Evolutionary conservation across 1,140 invertebrate species (phyloP), one percentile per base, ranked within the genome.

Genomic region (Stegodyphus dumicola): DNA sequence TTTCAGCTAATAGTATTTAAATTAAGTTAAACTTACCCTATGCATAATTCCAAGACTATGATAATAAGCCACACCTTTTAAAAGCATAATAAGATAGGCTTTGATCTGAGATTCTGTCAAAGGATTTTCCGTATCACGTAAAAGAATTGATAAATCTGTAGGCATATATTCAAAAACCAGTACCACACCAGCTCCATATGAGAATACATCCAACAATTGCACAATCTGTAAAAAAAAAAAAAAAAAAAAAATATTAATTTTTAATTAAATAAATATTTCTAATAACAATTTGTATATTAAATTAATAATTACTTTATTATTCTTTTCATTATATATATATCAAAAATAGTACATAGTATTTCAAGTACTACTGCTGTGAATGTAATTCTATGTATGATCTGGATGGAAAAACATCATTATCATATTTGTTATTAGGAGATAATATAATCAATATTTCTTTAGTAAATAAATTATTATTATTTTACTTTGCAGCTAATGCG

Each of bases 11-110:
- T 1, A 74, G 5, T 53, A 18, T 18, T 6, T 6, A 54, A 74
- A 6, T 48, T 60, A 15, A 15, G 87, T 91, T 69, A 33, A 17
- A 48, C 70, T 92, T 93, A 97, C 96, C 90, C 97, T 93, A 89
- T 99, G 98, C 95, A 99, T 98, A 74, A 99, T 96, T 85, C 95
- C 94, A 89, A 96, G 94, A 13, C 93, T 92, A 90, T 99, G 98
- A 90, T 98, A 94, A 90, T 97, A 97, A 18, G 93, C 92, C 6
- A 99, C 93, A 10, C 98, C 98, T 88, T 95, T 94, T 0, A 99
- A 91, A 77, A 99, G 91, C 97, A 99, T 99, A 87, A 94, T 93
- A 88, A 95, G 94, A 89, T 98, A 99, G 7, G 93, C 93, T 90
- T 98, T 98, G 13, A 96, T 93, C 89, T 97, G 94, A 10, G 94